Base-by-base conservation (phyloP, 1,140 invertebrate genomes). In the Antheraea pernyi region DNA sequence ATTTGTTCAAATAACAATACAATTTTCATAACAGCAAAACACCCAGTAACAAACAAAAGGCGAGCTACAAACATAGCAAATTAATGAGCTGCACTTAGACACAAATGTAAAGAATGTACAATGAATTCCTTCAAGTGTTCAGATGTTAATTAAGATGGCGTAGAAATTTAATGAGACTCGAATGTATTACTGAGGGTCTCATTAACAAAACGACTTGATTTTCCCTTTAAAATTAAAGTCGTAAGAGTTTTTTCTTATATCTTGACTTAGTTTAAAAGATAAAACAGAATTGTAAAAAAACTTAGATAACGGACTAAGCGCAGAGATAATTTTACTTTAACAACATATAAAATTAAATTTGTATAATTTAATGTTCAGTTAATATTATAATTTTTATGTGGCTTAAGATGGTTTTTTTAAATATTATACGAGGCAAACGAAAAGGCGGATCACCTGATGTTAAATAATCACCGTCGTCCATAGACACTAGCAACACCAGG, bases 131-230 rank as follows among this genome's bases (percentile, higher is more conserved):
- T 65, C 19, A 65, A 65, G 42, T 65, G 39, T 65, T 65, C 19
- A 65, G 64, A 65, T 65, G 64, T 65, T 65, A 65, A 65, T 65
- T 65, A 65, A 65, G 64, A 65, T 65, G 64, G 64, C 18, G 64
- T 53, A 65, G 39, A 53, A 65, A 65, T 65, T 65, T 65, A 65
- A 65, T 65, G 64, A 65, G 64, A 46, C 37, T 19, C n/a, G 19
- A 65, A 65, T 65, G 48, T 22, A 65, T 65, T 65, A 65, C 39
- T 48, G 37, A 53, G 19, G 18, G 39, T 13, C 46, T 65, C 64
- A 65, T 48, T 65, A 65, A 65, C 64, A 65, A 65, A 65, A 65
- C 39, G 64, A 46, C 64, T 65, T 65, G 64, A 65, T 53, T 48
- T 53, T 48, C 64, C 48, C 46, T 11, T 18, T 48, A 65, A 53